Percentiles rank a stretch among this genome's conserved stretches.
These are phyloP conservation scores for Laspeyria flexula DNA, from an alignment of 2,888 invertebrate genomes.

Conservation along the genomic window DNA sequence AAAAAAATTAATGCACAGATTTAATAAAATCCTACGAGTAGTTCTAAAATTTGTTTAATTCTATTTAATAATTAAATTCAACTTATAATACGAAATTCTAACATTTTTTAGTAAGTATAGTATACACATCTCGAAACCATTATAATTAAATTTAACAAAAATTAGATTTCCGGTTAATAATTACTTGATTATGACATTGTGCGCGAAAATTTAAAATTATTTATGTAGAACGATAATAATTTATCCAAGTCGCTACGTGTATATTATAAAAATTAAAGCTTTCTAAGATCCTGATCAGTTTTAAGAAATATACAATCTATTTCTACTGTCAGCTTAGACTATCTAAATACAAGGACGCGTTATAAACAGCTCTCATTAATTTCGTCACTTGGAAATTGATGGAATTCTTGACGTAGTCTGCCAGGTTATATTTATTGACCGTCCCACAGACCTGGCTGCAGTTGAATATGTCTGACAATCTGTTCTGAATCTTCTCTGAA, in stretches of 20 bases:
- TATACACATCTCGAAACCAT: neutral
- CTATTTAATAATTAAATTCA: no score
- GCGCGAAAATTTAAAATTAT: no score
- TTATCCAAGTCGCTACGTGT: neutral
- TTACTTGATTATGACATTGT: no score
- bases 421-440: conserved; percentile 61
- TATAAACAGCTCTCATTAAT: conserved; percentile 64
- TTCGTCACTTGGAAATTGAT: conserved; percentile 67
- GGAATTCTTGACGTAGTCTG: conserved; percentile 64
- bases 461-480: conserved; percentile 65
- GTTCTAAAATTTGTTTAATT: no score
- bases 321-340: conserved; percentile 66
- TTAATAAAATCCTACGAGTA: neutral
- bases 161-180: neutral
- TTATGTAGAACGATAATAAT: no score
- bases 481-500: conserved; percentile 62
- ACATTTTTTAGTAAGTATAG: no score
- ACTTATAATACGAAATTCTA: no score
- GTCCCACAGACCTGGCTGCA: conserved; percentile 58
- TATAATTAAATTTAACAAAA: no score
- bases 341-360: conserved; percentile 70
- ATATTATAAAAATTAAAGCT: neutral
- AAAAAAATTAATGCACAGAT: neutral
- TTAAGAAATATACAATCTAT: no score
- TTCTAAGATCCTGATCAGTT: no score